Percentiles rank a stretch among this genome's conserved stretches.
Conservation (phyloP, 2,888 invertebrate genomes). For the Amorpha juglandis region DNA sequence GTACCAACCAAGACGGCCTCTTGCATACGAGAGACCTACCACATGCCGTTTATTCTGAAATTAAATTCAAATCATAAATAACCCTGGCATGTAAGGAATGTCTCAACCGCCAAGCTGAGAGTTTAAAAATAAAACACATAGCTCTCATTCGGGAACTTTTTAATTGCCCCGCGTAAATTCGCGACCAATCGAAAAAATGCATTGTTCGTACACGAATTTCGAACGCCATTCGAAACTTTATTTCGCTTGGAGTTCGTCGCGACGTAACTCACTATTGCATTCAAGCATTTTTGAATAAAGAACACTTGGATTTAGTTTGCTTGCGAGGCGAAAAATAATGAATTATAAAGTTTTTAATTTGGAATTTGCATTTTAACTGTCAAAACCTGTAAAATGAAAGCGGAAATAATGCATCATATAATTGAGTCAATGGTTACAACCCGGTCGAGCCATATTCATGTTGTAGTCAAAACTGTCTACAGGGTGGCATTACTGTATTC, state of each 20-base stretch:
- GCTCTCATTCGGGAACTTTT: constrained; percentile 67
- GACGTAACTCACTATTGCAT: constrained; percentile 51
- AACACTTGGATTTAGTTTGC: constrained; percentile 58
- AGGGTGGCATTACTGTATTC: too few species aligned
- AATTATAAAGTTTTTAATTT: constrained; percentile 31
- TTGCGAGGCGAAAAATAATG: constrained; percentile 50
- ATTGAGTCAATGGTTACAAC: too few species aligned
- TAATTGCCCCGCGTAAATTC: constrained; percentile 75
- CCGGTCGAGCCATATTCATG: too few species aligned
- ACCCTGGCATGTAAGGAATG: neutral
- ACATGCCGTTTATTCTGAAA: too few species aligned
- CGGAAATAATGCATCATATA: neutral
- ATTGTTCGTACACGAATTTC: constrained; percentile 73
- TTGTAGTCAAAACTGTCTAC: too few species aligned
- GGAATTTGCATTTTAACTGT: neutral
- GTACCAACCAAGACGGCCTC: too few species aligned
- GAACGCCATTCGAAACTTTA: constrained; percentile 62
- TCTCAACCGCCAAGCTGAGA: neutral
- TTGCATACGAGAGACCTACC: too few species aligned
- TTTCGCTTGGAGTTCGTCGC: constrained; percentile 57
- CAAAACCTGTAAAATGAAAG: neutral
- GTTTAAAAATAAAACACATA: neutral
- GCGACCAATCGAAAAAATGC: constrained; percentile 72
- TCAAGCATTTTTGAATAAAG: constrained; percentile 54
- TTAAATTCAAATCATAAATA: neutral